phyloP scores from a whole-genome alignment of 2,888 invertebrate genomes.

The Xanthorhoe designata region DNA sequence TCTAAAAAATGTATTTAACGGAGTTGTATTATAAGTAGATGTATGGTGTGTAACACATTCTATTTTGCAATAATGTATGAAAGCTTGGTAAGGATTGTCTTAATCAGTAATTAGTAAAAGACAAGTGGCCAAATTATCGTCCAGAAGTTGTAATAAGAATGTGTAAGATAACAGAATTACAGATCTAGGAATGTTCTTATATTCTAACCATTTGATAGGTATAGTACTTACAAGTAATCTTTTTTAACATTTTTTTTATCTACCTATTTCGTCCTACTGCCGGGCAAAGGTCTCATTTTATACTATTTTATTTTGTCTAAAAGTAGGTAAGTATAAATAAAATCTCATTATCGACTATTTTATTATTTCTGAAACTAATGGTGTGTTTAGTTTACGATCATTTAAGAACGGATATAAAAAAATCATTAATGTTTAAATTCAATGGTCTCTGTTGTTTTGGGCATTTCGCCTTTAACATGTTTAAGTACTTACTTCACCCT shows the following conservation, averaged over 20 bases:
- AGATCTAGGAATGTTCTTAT: constrained; percentile 27
- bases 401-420: constrained; percentile 7
- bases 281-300: no score
- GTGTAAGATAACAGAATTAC: constrained; percentile 42
- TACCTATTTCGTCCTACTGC: no score
- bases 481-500: constrained; percentile 2
- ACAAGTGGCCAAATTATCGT: constrained; percentile 84
- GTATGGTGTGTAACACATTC: constrained; percentile 49
- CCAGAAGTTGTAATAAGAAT: constrained; percentile 56
- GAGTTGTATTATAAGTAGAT: constrained; percentile 30
- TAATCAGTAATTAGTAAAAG: constrained; percentile 68
- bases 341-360: not conserved
- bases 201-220: constrained; percentile 19
- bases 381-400: constrained; percentile 9
- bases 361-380: constrained; percentile 1
- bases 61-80: constrained; percentile 56
- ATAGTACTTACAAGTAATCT: constrained; percentile 25
- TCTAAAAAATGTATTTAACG: constrained; percentile 32
- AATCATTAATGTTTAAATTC: constrained; percentile 9
- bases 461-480: constrained; percentile 22
- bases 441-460: constrained; percentile 15
- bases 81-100: constrained; percentile 59
- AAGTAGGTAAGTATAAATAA: no score
- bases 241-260: no score
- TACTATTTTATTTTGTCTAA: not conserved